Percentiles rank a stretch among this genome's conserved stretches.
Conservation (phyloP, 2,113 vertebrate genomes). For the Petaurus breviceps region DNA sequence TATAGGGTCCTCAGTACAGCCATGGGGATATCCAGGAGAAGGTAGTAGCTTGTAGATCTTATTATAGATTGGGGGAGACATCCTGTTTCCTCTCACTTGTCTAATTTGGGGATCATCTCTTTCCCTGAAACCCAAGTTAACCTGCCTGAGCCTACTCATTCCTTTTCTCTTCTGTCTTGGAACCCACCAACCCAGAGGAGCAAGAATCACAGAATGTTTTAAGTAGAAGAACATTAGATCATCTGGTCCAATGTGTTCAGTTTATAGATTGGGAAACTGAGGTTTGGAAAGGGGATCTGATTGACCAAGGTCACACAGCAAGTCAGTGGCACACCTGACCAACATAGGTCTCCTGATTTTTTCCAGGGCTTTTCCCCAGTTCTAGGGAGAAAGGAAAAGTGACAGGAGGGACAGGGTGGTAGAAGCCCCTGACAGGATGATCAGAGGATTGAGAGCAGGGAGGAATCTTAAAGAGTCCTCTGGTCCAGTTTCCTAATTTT, state of each 20-base stretch:
- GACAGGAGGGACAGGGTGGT: not conserved
- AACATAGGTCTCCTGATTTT: not conserved
- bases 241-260: not conserved
- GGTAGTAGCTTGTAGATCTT: not conserved
- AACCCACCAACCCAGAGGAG: not conserved
- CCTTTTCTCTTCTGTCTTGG: not conserved
- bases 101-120: not conserved
- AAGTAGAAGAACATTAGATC: not conserved
- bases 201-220: not conserved
- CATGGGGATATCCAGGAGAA: not conserved
- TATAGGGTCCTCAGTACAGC: not conserved
- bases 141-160: not conserved
- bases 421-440: not conserved
- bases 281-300: not conserved
- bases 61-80: not conserved
- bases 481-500: not conserved
- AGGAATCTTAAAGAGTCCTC: not conserved
- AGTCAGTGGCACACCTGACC: not conserved
- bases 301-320: not conserved
- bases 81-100: not conserved
- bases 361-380: not conserved
- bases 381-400: not conserved
- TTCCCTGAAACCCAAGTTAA: not conserved
- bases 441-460: not conserved
- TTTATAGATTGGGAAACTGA: slow-evolving; percentile 42